Conservation (phyloP, 2,888 invertebrate species). For the Philereme vetulata region DNA sequence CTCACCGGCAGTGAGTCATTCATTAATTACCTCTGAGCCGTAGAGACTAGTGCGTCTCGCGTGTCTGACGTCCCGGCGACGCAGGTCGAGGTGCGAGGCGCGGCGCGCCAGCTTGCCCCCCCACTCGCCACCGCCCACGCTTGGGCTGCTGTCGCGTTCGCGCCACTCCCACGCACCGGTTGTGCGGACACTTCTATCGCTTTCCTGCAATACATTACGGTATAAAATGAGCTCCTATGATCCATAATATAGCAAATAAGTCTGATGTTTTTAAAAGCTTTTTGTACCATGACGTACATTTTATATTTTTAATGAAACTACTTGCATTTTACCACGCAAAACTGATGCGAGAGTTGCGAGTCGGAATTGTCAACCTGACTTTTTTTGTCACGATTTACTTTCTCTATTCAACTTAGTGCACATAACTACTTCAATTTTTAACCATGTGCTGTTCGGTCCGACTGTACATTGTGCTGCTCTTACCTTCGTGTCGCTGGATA, state of each 20-base stretch:
- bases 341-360: no score
- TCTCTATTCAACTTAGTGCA: no score
- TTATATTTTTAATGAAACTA: no score
- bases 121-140: conserved; percentile 69
- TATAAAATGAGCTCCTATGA: no score
- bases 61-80: conserved; percentile 49
- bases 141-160: conserved; percentile 68
- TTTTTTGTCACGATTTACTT: no score
- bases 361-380: no score
- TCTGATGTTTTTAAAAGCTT: no score
- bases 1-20: conserved; percentile 54
- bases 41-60: conserved; percentile 62
- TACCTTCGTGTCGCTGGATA: conserved; percentile 87
- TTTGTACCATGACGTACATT: no score
- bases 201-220: conserved; percentile 56
- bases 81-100: conserved; percentile 74
- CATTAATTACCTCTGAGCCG: conserved; percentile 69
- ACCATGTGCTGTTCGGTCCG: background rate
- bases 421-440: no score
- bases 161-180: conserved; percentile 72
- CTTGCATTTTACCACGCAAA: no score
- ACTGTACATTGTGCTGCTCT: conserved; percentile 14
- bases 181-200: conserved; percentile 70
- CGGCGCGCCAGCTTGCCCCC: conserved; percentile 66
- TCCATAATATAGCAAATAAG: no score